Evolutionary conservation across 2,797 vertebrate genomes (phyloP), one percentile per base, ranked within the genome.

Genomic region (Syncerus caffer): DNA sequence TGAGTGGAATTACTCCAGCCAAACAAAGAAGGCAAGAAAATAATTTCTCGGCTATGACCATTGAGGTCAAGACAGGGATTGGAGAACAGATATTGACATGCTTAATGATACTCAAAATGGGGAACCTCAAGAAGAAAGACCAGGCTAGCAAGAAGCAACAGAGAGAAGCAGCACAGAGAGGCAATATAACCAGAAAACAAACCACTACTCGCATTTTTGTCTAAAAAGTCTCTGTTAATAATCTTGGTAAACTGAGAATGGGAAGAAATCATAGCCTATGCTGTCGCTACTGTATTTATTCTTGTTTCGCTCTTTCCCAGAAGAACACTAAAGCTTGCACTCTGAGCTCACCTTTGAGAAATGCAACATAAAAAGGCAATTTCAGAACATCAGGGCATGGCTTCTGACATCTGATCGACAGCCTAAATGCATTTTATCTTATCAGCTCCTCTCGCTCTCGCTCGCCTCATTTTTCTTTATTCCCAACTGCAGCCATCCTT

Each of bases 301-400:
- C 95, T 97, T 89, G 82, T 90, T 96, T 97, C 89, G 71, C 91
- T 94, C 45, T 58, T 91, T 92, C 96, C 92, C 90, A 78, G 95
- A 92, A 98, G 96, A 96, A 85, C 51, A 79, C n/a, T 84, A 50
- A 97, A 90, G 90, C 85, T 53, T 98, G 92, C 92, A 76, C 85
- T 93, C 95, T n/a, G 38, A 97, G 91, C 95, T 98, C 85, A 92
- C 93, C 98, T 98, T 97, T 86, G 89, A 97, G 91, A 53, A 96
- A 93, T 80, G 57, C 27, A 95, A 89, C 89, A 88, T 88, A 96
- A 97, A 98, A 58, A 95, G 82, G 90, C 93, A 95, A 19, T 93
- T 92, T 94, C 88, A 47, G 53, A 97, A 93, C 4, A 96, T 92
- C 89, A 92, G 95, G 96, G 95, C 67, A 83, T 29, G 71, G 42